A percentile compares a stretch with the other conserved stretches of the same genome.
Conservation (phyloP, 2,888 invertebrate species). For the Erebia ligea region DNA sequence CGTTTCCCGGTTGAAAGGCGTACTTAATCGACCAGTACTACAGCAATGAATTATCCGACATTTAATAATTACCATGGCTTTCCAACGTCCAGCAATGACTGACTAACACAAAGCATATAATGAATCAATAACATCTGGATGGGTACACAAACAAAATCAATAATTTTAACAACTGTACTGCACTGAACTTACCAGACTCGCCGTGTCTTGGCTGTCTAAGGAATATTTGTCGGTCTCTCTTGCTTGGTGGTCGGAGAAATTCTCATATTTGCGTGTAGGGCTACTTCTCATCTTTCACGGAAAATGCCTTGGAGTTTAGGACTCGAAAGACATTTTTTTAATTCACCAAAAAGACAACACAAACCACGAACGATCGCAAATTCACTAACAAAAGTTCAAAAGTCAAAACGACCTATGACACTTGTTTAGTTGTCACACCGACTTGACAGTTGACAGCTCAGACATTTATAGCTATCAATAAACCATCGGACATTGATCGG, state of each 20-base stretch:
- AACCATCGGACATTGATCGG: too few relatives aligned
- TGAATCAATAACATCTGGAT: constrained; percentile 71
- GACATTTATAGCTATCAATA: too few relatives aligned
- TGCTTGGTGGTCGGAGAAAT: constrained; percentile 75
- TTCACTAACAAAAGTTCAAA: constrained; percentile 50
- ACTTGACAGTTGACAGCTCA: too few relatives aligned
- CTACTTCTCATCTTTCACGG: constrained; percentile 80
- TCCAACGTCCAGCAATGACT: constrained; percentile 36
- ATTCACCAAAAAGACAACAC: constrained; percentile 58
- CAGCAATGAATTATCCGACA: background rate
- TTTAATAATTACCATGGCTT: constrained; percentile 19
- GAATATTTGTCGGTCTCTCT: constrained; percentile 79
- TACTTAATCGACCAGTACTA: background rate
- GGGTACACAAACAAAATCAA: constrained; percentile 78
- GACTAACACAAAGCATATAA: constrained; percentile 50
- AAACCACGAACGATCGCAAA: constrained; percentile 58
- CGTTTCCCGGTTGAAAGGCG: background rate
- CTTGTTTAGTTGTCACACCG: background rate
- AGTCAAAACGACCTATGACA: background rate
- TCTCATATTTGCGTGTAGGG: constrained; percentile 79
- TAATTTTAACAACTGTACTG: constrained; percentile 60
- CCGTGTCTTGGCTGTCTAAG: constrained; percentile 79
- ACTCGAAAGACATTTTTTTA: constrained; percentile 71
- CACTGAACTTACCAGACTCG: constrained; percentile 73
- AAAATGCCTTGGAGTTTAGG: constrained; percentile 64